Evolutionary conservation across 1,140 invertebrate species (phyloP), one percentile per base, ranked within the genome.

Genomic region (Caenorhabditis inopinata): DNA sequence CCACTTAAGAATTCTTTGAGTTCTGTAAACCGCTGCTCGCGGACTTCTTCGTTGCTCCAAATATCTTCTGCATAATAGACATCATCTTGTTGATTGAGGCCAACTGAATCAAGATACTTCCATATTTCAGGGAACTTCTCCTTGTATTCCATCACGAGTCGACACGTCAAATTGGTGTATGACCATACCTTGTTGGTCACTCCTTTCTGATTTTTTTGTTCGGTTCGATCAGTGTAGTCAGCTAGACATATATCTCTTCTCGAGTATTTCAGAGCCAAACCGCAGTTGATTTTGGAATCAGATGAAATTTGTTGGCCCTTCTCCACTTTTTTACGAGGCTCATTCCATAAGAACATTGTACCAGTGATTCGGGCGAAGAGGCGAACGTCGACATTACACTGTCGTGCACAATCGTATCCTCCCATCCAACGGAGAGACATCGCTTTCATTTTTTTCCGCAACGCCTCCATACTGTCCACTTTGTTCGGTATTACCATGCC

Each of bases 211-310:
- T 68, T 68, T 0, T 16, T 21, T 85, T 87, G 16, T 87, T 82
- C 0, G 91, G 87, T 86, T 92, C 78, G 93, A 73, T 91, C 93
- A 0, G 95, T 95, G 87, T 93, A 96, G 11, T 94, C 95, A 29
- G 92, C 91, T 0, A 95, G 91, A 83, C 90, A 88, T 73, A 91
- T 89, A 83, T 92, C 92, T 45, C 89, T 93, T 88, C 94, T 95
- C 74, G 93, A 94, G 85, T 93, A 95, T 88, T 97, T 98, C 1
- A 98, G 90, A 89, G 96, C 94, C 12, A 98, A 90, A 0, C 96
- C 96, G 32, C 97, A 91, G 87, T 97, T 97, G 25, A 93, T 87
- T 73, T 68, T 76, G 9, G 38, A 32, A 2, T 45, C 74, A 1
- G 58, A 68, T 27, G 48, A 76, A 0, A 32, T 14, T 62, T 38